Percentiles rank a stretch among this genome's conserved stretches.
These are phyloP conservation scores for Chrysolina haemoptera DNA, from an alignment of 2,888 invertebrate species.

Conservation along the genomic window DNA sequence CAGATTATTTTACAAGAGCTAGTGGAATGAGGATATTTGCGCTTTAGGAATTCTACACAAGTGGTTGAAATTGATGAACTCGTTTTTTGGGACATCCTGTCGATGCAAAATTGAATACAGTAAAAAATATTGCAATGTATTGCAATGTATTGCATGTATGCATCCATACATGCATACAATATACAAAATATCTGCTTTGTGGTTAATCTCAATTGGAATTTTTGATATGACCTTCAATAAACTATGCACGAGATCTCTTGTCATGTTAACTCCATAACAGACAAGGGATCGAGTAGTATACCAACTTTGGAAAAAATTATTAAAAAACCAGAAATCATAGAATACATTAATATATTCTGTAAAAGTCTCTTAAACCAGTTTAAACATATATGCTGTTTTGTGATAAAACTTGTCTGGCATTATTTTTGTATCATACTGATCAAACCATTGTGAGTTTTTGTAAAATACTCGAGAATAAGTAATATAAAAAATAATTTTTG, in stretches of 20 bases:
- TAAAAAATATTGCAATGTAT: not conserved
- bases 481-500: no score
- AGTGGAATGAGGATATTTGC: no score
- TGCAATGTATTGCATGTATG: no score
- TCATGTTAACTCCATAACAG: not conserved
- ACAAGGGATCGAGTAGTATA: constrained; percentile 1
- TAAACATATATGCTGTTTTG: not conserved
- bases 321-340: constrained; percentile 8
- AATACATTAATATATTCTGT: not conserved
- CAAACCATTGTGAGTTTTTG: not conserved
- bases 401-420: not conserved
- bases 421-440: not conserved
- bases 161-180: not conserved
- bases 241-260: not conserved
- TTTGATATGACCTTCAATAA: not conserved
- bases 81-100: no score
- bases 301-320: constrained; percentile 8
- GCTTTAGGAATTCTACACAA: no score
- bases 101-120: no score
- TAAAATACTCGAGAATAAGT: no score
- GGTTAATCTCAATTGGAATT: not conserved
- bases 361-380: constrained; percentile 4
- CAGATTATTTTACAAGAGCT: no score
- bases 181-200: not conserved
- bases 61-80: no score